A percentile compares a stretch with the other conserved stretches of the same genome.
Conservation (phyloP, 2,797 vertebrate species). For the Thaleichthys pacificus region DNA sequence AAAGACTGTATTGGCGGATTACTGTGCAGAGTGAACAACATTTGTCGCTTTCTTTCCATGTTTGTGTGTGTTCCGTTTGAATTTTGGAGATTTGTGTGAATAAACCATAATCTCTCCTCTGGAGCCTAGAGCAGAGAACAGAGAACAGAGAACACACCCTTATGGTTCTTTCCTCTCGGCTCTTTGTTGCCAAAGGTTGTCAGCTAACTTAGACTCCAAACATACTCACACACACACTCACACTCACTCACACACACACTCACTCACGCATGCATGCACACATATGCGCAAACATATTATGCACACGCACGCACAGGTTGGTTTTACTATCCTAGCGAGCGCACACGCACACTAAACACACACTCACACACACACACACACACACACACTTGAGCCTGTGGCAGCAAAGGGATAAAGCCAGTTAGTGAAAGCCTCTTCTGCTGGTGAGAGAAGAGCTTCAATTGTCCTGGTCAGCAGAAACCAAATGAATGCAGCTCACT, state of each 20-base stretch:
- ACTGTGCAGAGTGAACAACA: constrained; percentile 59
- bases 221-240: too few species aligned
- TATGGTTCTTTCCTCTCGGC: constrained; percentile 46
- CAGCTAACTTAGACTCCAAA: constrained; percentile 7
- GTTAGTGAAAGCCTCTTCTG: constrained; percentile 42
- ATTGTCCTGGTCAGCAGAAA: constrained; percentile 53
- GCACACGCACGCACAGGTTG: constrained; percentile 40
- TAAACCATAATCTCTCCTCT: constrained; percentile 62
- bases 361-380: constrained; percentile 32
- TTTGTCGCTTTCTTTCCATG: not conserved
- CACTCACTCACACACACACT: too few species aligned
- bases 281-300: constrained; percentile 30
- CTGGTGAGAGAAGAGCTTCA: constrained; percentile 56
- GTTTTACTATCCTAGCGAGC: too few species aligned
- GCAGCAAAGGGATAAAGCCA: constrained; percentile 50
- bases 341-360: constrained; percentile 12
- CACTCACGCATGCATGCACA: constrained; percentile 16
- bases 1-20: constrained; percentile 39
- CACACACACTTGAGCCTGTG: constrained; percentile 49
- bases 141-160: constrained; percentile 37
- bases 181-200: constrained; percentile 38
- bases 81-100: constrained; percentile 32
- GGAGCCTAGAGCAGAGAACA: constrained; percentile 49
- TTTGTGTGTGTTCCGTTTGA: not conserved
- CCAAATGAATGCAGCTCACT: constrained; percentile 14